Conservation (phyloP, 1,140 invertebrate genomes). For the Diorhabda carinulata region DNA sequence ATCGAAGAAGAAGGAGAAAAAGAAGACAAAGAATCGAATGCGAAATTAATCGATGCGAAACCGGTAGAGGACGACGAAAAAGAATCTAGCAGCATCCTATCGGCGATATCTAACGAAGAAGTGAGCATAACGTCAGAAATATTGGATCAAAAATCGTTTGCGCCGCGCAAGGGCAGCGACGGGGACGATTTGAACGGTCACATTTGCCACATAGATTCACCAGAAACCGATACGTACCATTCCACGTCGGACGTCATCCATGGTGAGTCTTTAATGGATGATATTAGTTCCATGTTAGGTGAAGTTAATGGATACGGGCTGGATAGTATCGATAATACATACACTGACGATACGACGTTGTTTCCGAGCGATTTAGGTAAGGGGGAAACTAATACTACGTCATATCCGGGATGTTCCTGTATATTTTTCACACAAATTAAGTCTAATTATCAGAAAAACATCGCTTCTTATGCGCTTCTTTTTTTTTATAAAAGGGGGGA, state of each 20-base stretch:
- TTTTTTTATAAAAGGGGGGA: no score
- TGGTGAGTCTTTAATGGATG: constrained; percentile 71
- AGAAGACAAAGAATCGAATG: constrained; percentile 29
- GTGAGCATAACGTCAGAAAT: constrained; percentile 63
- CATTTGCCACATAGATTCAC: constrained; percentile 75
- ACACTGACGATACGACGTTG: constrained; percentile 62
- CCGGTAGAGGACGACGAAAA: constrained; percentile 41
- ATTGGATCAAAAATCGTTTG: constrained; percentile 54
- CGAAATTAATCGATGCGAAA: constrained; percentile 19
- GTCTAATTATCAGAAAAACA: no score
- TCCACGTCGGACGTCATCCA: constrained; percentile 62
- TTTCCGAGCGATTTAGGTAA: constrained; percentile 57
- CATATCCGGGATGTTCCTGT: background rate
- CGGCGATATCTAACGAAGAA: constrained; percentile 65
- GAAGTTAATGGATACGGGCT: constrained; percentile 61
- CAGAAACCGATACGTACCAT: constrained; percentile 68
- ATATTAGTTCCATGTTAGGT: constrained; percentile 68
- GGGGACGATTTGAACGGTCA: constrained; percentile 54
- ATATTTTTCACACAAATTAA: no score
- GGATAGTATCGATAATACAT: constrained; percentile 57
- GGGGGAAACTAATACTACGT: constrained; percentile 1
- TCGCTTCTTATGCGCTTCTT: no score
- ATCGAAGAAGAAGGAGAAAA: constrained; percentile 31
- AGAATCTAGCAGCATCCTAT: constrained; percentile 55
- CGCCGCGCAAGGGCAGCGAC: constrained; percentile 44